A percentile compares a stretch with the other conserved stretches of the same genome.
These are phyloP conservation scores for Scyliorhinus canicula DNA, from an alignment of 2,797 vertebrate species.

Conservation along the genomic window DNA sequence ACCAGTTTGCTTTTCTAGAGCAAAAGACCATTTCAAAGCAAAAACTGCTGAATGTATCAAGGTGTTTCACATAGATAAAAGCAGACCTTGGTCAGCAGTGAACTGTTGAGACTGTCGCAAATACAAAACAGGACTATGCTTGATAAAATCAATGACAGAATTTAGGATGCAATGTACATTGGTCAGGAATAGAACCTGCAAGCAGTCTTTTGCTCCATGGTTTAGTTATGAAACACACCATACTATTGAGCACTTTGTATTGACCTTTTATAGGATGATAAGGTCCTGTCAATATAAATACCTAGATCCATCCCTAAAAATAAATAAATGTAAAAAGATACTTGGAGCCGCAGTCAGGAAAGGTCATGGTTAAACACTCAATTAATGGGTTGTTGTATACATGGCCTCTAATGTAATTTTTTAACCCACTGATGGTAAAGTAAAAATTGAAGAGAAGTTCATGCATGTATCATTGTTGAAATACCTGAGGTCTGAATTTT, in stretches of 20 bases:
- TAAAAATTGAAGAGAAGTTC: not conserved
- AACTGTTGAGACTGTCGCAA: not conserved
- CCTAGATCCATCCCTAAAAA: not conserved
- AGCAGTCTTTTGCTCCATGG: not conserved
- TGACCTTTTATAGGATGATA: not conserved
- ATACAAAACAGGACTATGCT: not conserved
- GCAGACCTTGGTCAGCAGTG: not conserved
- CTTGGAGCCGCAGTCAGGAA: not conserved
- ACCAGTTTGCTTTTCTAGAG: not conserved
- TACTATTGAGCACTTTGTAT: not conserved
- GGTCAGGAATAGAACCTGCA: not conserved
- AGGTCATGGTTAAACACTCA: not conserved
- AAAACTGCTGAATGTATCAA: not conserved
- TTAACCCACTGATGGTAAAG: not conserved
- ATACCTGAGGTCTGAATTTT: not conserved
- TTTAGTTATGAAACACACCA: not conserved
- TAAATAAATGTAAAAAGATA: not conserved
- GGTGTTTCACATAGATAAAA: not conserved
- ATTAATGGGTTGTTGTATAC: not conserved
- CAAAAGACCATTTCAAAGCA: not conserved
- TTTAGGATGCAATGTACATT: not conserved
- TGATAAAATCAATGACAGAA: not conserved
- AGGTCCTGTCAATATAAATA: not conserved
- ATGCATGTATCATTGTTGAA: not conserved
- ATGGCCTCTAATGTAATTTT: not conserved